Conservation (phyloP, 2,888 invertebrate species). For the Toxonevra muliebris region DNA sequence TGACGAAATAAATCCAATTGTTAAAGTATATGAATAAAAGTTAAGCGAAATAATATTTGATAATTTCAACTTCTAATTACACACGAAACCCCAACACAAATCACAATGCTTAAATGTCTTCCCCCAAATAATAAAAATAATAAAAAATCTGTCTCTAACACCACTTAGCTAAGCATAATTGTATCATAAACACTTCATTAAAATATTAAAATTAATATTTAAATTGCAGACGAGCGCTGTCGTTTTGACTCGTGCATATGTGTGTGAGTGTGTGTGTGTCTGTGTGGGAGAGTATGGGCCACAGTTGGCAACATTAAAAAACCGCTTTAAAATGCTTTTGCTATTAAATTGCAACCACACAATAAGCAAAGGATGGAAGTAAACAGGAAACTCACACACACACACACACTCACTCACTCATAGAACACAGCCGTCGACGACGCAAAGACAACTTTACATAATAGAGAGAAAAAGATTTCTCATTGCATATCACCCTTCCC, state of each 20-base stretch:
- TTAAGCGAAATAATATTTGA: too few species aligned
- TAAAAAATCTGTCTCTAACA: conserved; percentile 30
- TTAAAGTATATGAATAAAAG: too few species aligned
- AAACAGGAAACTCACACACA: conserved; percentile 19
- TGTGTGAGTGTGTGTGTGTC: conserved; percentile 39
- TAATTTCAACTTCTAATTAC: too few species aligned
- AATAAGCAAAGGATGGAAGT: conserved; percentile 31
- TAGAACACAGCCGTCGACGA: not conserved
- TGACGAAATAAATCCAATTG: too few species aligned
- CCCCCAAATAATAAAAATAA: too few species aligned
- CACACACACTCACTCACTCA: not conserved
- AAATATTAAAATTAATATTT: conserved; percentile 57
- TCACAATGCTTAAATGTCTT: too few species aligned
- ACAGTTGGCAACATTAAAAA: conserved; percentile 20
- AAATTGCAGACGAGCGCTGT: conserved; percentile 51
- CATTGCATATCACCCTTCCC: too few species aligned
- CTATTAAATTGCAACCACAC: conserved; percentile 41
- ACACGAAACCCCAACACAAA: too few species aligned
- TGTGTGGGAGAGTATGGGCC: conserved; percentile 34
- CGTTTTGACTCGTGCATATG: conserved; percentile 33
- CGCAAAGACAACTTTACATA: not conserved
- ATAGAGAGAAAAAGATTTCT: not conserved
- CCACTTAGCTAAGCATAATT: conserved; percentile 44
- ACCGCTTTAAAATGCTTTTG: conserved; percentile 42
- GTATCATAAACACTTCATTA: conserved; percentile 61